Percentiles rank a stretch among this genome's conserved stretches.
Evolutionary conservation across 2,888 invertebrate genomes (phyloP).

Genomic region (Spodoptera littoralis): DNA sequence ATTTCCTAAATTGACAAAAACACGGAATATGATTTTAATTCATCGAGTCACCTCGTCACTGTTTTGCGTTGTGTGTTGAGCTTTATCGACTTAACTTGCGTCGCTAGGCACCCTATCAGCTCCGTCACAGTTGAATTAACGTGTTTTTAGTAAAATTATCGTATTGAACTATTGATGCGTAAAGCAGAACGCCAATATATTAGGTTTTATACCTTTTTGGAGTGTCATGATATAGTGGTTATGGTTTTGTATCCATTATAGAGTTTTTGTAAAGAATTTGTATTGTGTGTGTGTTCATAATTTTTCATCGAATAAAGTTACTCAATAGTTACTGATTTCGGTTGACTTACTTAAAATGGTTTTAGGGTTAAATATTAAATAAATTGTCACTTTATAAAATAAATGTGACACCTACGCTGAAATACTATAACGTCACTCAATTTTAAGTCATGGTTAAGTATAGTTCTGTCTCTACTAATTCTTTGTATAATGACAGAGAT

Average conservation of each 20-base stretch:
- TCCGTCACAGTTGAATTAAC: constrained; percentile 76
- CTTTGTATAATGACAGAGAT: too few species aligned
- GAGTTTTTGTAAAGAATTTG: constrained; percentile 13
- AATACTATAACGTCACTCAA: too few species aligned
- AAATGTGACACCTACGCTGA: too few species aligned
- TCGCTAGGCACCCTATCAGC: constrained; percentile 73
- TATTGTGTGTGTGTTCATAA: not conserved
- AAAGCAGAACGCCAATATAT: constrained; percentile 50
- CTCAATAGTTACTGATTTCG: not conserved
- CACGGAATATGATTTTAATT: constrained; percentile 11
- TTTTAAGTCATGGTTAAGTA: too few species aligned
- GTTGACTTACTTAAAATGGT: too few species aligned
- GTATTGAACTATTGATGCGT: constrained; percentile 55
- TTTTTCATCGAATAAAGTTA: constrained; percentile 7
- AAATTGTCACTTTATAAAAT: too few species aligned
- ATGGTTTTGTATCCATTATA: constrained; percentile 1
- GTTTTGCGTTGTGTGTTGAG: constrained; percentile 17
- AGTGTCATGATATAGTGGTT: not conserved
- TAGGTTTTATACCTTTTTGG: constrained; percentile 41
- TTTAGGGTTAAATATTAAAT: too few species aligned
- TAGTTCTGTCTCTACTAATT: too few species aligned
- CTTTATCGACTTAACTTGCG: constrained; percentile 71
- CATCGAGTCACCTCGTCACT: not conserved
- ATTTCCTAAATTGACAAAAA: not conserved
- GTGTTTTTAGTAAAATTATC: constrained; percentile 66